These are phyloP conservation scores for Rallus crepitans DNA, from an alignment of 2,797 vertebrate species.

Conservation along the genomic window DNA sequence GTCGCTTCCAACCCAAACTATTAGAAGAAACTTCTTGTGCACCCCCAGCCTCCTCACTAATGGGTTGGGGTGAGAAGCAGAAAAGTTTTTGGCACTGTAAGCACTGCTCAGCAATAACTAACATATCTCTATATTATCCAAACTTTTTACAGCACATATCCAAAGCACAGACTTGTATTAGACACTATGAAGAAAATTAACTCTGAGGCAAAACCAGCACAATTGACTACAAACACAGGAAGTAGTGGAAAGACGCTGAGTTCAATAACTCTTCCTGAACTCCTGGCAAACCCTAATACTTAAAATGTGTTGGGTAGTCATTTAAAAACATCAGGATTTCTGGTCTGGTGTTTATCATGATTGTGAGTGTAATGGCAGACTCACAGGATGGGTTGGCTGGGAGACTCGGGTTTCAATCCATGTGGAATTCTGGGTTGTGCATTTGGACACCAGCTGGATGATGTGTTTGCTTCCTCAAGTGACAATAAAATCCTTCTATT, in stretches of 20 bases:
- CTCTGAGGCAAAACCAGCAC: no score
- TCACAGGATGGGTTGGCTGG: not conserved
- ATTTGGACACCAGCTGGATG: not conserved
- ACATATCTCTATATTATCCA: no score
- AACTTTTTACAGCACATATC: no score
- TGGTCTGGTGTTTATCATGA: not conserved
- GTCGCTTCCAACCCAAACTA: no score
- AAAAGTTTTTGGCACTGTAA: no score
- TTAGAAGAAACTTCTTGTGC: no score
- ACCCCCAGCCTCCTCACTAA: no score
- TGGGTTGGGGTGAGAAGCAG: no score
- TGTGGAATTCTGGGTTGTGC: not conserved
- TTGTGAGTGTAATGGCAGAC: not conserved
- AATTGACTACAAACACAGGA: not conserved
- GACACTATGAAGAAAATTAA: no score
- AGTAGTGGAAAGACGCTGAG: not conserved
- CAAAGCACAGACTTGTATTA: no score
- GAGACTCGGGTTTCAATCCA: not conserved
- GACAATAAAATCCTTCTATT: not conserved
- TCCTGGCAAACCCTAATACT: not conserved
- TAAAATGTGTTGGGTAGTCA: not conserved
- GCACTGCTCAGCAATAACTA: no score
- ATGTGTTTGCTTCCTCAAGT: not conserved
- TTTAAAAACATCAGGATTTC: conserved; percentile 14
- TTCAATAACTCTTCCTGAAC: not conserved